Evolutionary conservation across 2,113 vertebrate species (phyloP).

Genomic region (Hyaena hyaena): DNA sequence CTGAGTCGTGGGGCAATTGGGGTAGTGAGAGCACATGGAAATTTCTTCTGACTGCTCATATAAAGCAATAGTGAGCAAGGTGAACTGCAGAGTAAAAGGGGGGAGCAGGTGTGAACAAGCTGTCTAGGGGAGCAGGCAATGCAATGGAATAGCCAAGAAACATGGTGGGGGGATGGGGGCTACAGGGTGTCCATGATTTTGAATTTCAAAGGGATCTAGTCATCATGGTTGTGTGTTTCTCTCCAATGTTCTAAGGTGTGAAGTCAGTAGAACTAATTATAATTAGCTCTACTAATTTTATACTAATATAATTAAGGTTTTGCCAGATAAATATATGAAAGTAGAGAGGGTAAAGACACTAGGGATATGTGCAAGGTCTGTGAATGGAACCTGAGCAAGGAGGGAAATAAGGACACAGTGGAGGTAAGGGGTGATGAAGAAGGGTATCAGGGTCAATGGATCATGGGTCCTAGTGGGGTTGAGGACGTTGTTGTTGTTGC

Average conservation of each 20-base stretch:
- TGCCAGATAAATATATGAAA: background rate
- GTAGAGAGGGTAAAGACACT: background rate
- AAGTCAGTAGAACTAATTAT: background rate
- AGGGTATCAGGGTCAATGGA: background rate
- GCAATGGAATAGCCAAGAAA: background rate
- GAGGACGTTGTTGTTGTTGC: background rate
- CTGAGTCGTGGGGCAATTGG: background rate
- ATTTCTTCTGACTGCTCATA: background rate
- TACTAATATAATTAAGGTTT: background rate
- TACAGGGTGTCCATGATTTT: background rate
- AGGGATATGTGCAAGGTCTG: background rate
- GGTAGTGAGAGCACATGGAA: background rate
- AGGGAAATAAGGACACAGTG: background rate
- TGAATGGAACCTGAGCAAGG: background rate
- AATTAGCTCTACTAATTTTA: background rate
- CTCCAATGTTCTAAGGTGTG: background rate
- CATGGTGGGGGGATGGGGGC: background rate
- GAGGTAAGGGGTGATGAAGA: too few relatives aligned
- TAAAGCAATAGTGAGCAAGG: constrained; percentile 12
- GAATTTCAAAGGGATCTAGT: background rate
- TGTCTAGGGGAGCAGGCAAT: too few relatives aligned
- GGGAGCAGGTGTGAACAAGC: background rate
- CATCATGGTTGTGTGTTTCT: background rate
- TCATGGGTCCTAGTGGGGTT: background rate
- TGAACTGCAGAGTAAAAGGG: background rate